phyloP scores from a whole-genome alignment of 2,888 invertebrate species.

The Barypeithes pellucidus region DNA sequence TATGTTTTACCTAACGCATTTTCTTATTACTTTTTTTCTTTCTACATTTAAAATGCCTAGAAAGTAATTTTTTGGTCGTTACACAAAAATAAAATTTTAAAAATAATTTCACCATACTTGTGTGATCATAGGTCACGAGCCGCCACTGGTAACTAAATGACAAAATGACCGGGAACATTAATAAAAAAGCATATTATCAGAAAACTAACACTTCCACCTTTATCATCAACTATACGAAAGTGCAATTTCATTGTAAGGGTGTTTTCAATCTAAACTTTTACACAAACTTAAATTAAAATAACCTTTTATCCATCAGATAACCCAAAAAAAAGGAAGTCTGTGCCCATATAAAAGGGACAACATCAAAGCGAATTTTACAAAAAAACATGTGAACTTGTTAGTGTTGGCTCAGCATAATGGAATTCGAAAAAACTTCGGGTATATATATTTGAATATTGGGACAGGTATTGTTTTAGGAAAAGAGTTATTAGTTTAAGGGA shows the following conservation, averaged over 20 bases:
- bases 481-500: neutral
- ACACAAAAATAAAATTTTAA: too few species aligned
- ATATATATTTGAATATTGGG: neutral
- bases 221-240: neutral
- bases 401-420: neutral
- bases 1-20: too few species aligned
- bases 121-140: too few species aligned
- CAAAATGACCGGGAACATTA: too few species aligned
- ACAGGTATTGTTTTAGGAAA: neutral
- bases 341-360: slow-evolving; percentile 2
- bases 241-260: slow-evolving; percentile 5
- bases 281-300: slow-evolving; percentile 4
- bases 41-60: too few species aligned
- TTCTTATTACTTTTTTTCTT: too few species aligned
- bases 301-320: slow-evolving; percentile 9
- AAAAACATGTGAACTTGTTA: neutral
- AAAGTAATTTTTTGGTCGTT: too few species aligned
- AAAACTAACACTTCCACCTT: neutral
- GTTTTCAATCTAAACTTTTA: slow-evolving; percentile 18
- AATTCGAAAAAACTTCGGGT: neutral
- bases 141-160: too few species aligned
- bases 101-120: too few species aligned
- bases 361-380: neutral
- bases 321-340: neutral
- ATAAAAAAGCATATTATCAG: too few species aligned